Percentiles rank a stretch among this genome's conserved stretches.
These are phyloP conservation scores for Diabrotica undecimpunctata DNA, from an alignment of 1,140 invertebrate genomes.

Conservation along the genomic window DNA sequence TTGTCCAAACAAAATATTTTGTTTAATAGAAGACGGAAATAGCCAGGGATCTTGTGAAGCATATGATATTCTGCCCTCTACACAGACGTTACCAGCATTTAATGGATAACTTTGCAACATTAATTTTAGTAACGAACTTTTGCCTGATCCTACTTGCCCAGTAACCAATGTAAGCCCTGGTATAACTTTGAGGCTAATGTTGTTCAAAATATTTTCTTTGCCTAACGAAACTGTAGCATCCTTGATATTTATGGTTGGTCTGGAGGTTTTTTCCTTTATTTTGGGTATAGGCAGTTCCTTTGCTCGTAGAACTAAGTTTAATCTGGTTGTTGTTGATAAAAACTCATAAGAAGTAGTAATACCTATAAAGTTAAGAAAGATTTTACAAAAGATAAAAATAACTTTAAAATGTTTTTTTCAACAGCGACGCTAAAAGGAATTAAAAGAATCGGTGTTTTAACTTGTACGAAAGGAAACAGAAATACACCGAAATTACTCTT, in stretches of 20 bases:
- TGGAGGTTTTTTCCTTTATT: too few relatives aligned
- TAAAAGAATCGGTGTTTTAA: too few relatives aligned
- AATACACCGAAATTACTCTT: too few relatives aligned
- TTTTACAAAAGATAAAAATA: too few relatives aligned
- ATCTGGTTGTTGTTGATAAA: constrained; percentile 25
- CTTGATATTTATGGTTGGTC: too few relatives aligned
- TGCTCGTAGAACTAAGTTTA: constrained; percentile 30
- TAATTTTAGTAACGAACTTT: constrained; percentile 69
- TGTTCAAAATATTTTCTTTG: constrained; percentile 52
- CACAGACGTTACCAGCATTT: constrained; percentile 43
- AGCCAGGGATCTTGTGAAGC: constrained; percentile 79
- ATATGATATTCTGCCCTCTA: constrained; percentile 71
- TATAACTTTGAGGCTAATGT: constrained; percentile 56
- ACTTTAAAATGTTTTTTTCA: too few relatives aligned
- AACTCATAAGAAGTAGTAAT: constrained; percentile 57
- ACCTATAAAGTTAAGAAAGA: constrained; percentile 45
- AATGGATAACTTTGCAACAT: constrained; percentile 68
- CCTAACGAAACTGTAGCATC: too few relatives aligned
- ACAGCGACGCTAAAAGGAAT: too few relatives aligned
- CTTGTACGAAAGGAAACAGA: too few relatives aligned
- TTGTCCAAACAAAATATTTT: constrained; percentile 65
- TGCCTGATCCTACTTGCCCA: constrained; percentile 80
- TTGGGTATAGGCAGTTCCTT: constrained; percentile 24
- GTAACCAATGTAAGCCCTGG: constrained; percentile 65
- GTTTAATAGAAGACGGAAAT: constrained; percentile 56